phyloP scores from a whole-genome alignment of 2,113 vertebrate species.

The Pteropus alecto region DNA sequence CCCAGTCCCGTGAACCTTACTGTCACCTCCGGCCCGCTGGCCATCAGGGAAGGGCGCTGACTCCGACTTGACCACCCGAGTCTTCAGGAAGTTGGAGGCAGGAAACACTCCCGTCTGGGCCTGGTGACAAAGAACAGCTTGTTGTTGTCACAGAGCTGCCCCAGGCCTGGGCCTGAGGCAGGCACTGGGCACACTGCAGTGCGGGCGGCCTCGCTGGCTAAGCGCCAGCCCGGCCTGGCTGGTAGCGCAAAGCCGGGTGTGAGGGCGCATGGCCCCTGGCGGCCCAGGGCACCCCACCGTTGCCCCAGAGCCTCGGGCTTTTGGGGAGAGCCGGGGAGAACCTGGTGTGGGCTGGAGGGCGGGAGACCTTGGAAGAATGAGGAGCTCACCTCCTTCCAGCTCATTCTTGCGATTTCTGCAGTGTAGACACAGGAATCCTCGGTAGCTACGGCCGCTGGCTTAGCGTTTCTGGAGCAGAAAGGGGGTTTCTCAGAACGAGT shows the following conservation, averaged over 20 bases:
- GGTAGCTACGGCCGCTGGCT: not conserved
- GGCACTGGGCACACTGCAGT: rapidly evolving
- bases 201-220: not conserved
- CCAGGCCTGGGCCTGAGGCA: too few species aligned
- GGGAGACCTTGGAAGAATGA: not conserved
- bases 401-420: not conserved
- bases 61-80: constrained; percentile 51
- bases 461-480: not conserved
- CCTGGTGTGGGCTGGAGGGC: not conserved
- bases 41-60: constrained; percentile 76
- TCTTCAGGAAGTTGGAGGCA: constrained; percentile 80
- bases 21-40: constrained; percentile 79
- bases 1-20: not conserved
- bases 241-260: not conserved
- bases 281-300: too few species aligned
- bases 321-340: not conserved
- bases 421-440: not conserved
- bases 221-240: not conserved
- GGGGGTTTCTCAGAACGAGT: not conserved
- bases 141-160: not conserved
- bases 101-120: constrained; percentile 75
- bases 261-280: not conserved
- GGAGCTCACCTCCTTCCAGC: not conserved
- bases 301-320: not conserved
- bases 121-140: constrained; percentile 29